Evolutionary conservation across 2,888 invertebrate species (phyloP), one percentile per base, ranked within the genome.

Genomic region (Herminia tarsipennalis): DNA sequence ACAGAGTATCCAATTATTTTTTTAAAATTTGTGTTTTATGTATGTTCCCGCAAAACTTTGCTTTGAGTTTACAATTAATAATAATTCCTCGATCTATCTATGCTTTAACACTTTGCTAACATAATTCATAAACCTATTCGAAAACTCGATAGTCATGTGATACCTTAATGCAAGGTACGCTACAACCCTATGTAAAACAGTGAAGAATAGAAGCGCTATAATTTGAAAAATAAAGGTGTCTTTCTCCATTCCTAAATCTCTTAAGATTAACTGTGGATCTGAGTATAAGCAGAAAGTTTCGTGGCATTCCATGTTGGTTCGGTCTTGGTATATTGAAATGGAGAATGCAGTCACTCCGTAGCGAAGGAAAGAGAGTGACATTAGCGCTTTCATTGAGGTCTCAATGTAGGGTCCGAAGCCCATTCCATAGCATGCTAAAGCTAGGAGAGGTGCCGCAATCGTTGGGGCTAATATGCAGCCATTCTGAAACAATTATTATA

Each of bases 271-370:
- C 29, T 81, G 81, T 0, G 94, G 93, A 45, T 93, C 91, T 29
- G 94, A 92, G 72, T 94, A 95, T 0, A 93, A 63, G 28, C 91
- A 91, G 49, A 92, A 90, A 0, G 90, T 88, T n/a, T 86, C 77
- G 0, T 88, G 79, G 66, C 96, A 96, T 4, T 93, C 89, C 84
- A 96, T 84, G 0, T 83, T 73, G 1, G 83, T 85, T 3, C 96
- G 81, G 42, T 94, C 88, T 45, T 92, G 83, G 50, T 94, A 94
- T 45, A 96, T 89, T 0, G 95, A 82, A 1, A 92, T 66, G 1
- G 76, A 88, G 63, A 85, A 93, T 32, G 95, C 95, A 4, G 94
- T 93, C 40, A 96, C 88, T 0, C 94, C 94, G 70, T 94, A 95
- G 36, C 96, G 93, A 10, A 96, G 87, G 74, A 94, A 96, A 0